phyloP scores from a whole-genome alignment of 2,797 vertebrate genomes.

The Scyliorhinus canicula region DNA sequence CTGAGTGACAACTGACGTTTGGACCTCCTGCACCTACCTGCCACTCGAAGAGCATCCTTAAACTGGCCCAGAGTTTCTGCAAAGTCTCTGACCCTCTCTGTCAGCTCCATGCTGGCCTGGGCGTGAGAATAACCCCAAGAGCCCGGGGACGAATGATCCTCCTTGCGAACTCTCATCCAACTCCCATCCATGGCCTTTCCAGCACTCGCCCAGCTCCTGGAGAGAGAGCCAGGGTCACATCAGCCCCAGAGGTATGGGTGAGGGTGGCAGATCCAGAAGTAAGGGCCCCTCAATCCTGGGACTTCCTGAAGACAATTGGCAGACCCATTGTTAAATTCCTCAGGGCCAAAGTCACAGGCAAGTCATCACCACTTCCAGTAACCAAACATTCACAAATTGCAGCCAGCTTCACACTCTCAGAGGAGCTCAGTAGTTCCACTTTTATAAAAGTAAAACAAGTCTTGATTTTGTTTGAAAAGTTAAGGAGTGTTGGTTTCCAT shows the following conservation, averaged over 20 bases:
- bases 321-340: background rate
- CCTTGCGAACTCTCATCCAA: background rate
- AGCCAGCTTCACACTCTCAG: background rate
- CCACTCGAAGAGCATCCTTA: background rate
- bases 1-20: background rate
- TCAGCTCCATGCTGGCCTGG: background rate
- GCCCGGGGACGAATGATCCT: rapidly evolving
- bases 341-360: background rate
- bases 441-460: no score
- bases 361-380: background rate
- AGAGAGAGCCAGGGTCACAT: background rate
- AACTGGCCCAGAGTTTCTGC: background rate
- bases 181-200: background rate
- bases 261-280: background rate
- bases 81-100: background rate
- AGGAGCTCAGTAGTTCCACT: background rate
- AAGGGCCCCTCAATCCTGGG: background rate
- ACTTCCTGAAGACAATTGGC: no score
- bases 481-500: background rate
- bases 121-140: background rate
- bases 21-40: background rate
- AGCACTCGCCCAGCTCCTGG: no score
- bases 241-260: background rate
- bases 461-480: no score
- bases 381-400: background rate